Conservation (phyloP, 1,140 invertebrate species). For the Proales similis region DNA sequence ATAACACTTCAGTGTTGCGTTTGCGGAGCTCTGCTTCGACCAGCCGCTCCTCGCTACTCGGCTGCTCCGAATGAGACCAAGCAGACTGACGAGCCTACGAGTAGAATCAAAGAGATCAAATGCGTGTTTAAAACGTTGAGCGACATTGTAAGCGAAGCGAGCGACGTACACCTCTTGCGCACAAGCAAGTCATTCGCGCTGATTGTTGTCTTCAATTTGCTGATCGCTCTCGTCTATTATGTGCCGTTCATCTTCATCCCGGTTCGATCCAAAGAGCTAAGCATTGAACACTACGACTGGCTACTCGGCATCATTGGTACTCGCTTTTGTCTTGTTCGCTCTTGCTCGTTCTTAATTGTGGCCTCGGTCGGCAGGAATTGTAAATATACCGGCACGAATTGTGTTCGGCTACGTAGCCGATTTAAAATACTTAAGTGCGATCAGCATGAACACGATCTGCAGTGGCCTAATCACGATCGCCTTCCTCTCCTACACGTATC, state of each 20-base stretch:
- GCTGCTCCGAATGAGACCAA: too few species aligned
- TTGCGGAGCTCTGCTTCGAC: slow-evolving; percentile 6
- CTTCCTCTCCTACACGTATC: not conserved
- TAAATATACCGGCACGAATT: slow-evolving; percentile 57
- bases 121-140: not conserved
- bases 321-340: slow-evolving; percentile 70
- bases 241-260: slow-evolving; percentile 75
- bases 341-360: slow-evolving; percentile 59
- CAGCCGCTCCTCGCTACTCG: slow-evolving; percentile 5
- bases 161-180: slow-evolving; percentile 71
- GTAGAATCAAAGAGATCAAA: slow-evolving; percentile 13
- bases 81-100: not conserved
- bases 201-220: slow-evolving; percentile 84
- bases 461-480: not conserved
- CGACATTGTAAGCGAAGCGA: slow-evolving; percentile 65
- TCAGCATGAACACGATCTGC: slow-evolving; percentile 24
- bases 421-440: slow-evolving; percentile 50
- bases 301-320: slow-evolving; percentile 59
- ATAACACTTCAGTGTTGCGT: slow-evolving; percentile 1
- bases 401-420: slow-evolving; percentile 55
- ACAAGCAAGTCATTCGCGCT: slow-evolving; percentile 74
- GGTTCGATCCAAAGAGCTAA: slow-evolving; percentile 46
- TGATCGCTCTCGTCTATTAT: slow-evolving; percentile 90
- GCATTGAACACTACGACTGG: slow-evolving; percentile 12
- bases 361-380: slow-evolving; percentile 60